Evolutionary conservation across 2,797 vertebrate genomes (phyloP), one percentile per base, ranked within the genome.

Genomic region (Labroides dimidiatus): DNA sequence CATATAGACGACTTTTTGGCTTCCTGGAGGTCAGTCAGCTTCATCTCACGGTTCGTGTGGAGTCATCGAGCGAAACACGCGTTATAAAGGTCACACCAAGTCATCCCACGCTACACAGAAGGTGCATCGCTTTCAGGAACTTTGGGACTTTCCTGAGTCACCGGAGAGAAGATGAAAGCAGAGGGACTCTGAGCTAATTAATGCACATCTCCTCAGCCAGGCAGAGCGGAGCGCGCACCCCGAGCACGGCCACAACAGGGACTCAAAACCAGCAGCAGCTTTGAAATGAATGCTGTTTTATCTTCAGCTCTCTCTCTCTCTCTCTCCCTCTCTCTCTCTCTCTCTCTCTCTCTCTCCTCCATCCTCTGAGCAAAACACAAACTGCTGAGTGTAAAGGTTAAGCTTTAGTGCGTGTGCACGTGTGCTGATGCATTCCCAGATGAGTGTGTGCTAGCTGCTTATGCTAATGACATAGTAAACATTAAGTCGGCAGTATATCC

Each of bases 1-100:
- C 45, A 78, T 39, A 68, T 9, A 30, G 55, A 80, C 20, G 30
- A 30, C 16, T 69, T 82, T 77, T 62, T 33, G 30, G 27, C 72
- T 45, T 27, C 0, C 21, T 13, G 30, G 21, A 65, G 58, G 60
- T 71, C 60, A 67, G 21, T 45, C 50, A 42, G 33, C 70, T 66
- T 68, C 53, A 55, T 23, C 27, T 57, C 16, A 19, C 21, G 65
- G 20, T 67, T 68, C 57, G 17, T 56, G 49, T 58, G 47, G 42
- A 64, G 50, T 75, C 57, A 64, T 17, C 44, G 42, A 57, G 24
- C 61, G 4, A 0, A 62, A 58, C 13, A 48, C 13, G 61, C 63
- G 42, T 19, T 16, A 16, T 20, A 49, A 59, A 61, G 56, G 52
- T 70, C 72, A 44, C 0, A 43, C 39, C 23, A 61, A 78, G 57